Evolutionary conservation across 2,888 invertebrate genomes (phyloP), one percentile per base, ranked within the genome.

Genomic region (Eupithecia exiguata): DNA sequence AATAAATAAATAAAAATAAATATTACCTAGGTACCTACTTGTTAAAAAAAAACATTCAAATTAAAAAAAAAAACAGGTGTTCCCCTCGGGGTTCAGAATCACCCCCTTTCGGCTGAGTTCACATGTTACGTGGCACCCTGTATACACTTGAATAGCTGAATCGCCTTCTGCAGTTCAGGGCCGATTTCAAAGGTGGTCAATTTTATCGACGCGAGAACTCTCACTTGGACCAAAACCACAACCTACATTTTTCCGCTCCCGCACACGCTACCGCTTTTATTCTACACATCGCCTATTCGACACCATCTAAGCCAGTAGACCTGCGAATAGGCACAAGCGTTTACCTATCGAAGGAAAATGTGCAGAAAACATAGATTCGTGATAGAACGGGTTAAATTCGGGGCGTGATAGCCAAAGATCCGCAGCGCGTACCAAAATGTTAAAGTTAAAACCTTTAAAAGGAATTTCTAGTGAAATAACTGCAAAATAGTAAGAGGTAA

Each of bases 321-420:
- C 75, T 65, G 65, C 69, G 63, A 53, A 65, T n/a, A 46, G 58
- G 18, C 70, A 49, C 65, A 49, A 62, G 46, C 53, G 46, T 63
- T 72, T 67, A 67, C 71, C 63, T 69, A 40, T 67, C 71, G 68
- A 72, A 63, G 58, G 40, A 79, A 76, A 77, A 80, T 78, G 77
- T 43, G 61, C n/a, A 71, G 30, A 21, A 72, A 72, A 71, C 40
- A 68, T 63, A 70, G 5, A 69, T 61, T 46, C 16, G n/a, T 53
- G 14, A 5, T 66, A 30, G n/a, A 63, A 72, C 70, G 68, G 43
- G 65, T 70, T 38, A 76, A 69, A 49, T 73, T 76, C n/a, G 63
- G 65, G 5, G 10, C 66, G 68, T 76, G 74, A 80, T 68, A 72
- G 70, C 63, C 63, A 38, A 68, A 53, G 18, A 14, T 14, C 1